Evolutionary conservation across 2,113 vertebrate species (phyloP).

Genomic region (Muscicapa adusta): DNA sequence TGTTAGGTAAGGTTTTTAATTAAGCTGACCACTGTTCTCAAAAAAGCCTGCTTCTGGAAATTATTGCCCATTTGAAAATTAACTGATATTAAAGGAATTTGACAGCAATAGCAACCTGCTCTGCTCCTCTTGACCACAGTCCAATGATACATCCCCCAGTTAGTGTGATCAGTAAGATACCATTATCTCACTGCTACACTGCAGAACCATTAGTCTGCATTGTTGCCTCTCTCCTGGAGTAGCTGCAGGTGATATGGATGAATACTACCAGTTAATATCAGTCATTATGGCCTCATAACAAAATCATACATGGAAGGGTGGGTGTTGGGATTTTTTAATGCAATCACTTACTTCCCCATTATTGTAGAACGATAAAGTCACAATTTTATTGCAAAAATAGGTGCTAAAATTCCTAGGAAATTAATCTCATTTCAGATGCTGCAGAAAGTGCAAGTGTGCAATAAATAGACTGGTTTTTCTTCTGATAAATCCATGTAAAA

Average conservation of each 20-base stretch:
- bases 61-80: neutral
- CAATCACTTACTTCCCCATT: neutral
- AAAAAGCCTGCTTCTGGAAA: neutral
- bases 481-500: neutral
- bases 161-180: neutral
- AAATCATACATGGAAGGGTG: neutral
- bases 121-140: neutral
- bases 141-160: neutral
- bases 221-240: neutral
- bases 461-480: neutral
- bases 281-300: neutral
- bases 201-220: neutral
- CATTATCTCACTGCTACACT: neutral
- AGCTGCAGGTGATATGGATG: neutral
- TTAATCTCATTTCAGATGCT: neutral
- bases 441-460: neutral
- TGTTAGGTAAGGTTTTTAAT: neutral
- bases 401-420: neutral
- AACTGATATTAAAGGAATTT: neutral
- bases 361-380: neutral
- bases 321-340: neutral
- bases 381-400: neutral
- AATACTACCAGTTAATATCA: neutral
- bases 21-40: neutral
- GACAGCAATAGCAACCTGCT: neutral